A percentile compares a stretch with the other conserved stretches of the same genome.
phyloP scores from a whole-genome alignment of 1,140 invertebrate genomes.

The Lordiphosa clarofinis region DNA sequence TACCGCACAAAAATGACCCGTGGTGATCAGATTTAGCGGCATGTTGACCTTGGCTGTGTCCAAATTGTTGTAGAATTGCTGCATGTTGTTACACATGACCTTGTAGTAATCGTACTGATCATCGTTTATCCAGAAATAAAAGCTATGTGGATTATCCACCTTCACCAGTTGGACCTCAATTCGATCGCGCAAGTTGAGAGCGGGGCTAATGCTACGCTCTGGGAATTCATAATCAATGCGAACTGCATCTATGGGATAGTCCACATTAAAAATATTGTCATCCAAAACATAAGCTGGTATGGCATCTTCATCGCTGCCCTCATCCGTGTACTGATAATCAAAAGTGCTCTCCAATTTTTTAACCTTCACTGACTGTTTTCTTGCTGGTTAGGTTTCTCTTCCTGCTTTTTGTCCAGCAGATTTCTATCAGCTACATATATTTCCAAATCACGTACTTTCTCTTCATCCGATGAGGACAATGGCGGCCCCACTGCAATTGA shows the following conservation, averaged over 20 bases:
- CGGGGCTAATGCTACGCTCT: not conserved
- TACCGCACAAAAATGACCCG: constrained; percentile 55
- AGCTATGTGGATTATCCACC: constrained; percentile 55
- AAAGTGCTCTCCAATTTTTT: no score
- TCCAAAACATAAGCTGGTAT: constrained; percentile 46
- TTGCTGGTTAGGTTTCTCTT: no score
- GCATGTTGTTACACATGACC: constrained; percentile 41
- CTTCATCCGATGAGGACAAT: no score
- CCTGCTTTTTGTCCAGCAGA: no score
- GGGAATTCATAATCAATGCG: constrained; percentile 37
- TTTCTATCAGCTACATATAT: no score
- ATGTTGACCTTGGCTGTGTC: no score
- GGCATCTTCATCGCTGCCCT: constrained; percentile 35
- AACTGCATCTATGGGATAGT: constrained; percentile 50
- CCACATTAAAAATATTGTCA: constrained; percentile 38
- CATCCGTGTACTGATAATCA: constrained; percentile 24
- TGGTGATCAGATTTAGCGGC: no score
- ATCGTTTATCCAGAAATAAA: constrained; percentile 59
- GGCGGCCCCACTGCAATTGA: no score
- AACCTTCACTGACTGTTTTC: no score
- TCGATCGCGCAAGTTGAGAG: constrained; percentile 13
- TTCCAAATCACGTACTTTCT: no score
- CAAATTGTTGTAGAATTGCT: constrained; percentile 31
- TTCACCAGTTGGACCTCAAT: constrained; percentile 37
- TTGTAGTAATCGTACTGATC: constrained; percentile 38